Evolutionary conservation across 2,888 invertebrate genomes (phyloP).

Genomic region (Pristionchus maxplancki): DNA sequence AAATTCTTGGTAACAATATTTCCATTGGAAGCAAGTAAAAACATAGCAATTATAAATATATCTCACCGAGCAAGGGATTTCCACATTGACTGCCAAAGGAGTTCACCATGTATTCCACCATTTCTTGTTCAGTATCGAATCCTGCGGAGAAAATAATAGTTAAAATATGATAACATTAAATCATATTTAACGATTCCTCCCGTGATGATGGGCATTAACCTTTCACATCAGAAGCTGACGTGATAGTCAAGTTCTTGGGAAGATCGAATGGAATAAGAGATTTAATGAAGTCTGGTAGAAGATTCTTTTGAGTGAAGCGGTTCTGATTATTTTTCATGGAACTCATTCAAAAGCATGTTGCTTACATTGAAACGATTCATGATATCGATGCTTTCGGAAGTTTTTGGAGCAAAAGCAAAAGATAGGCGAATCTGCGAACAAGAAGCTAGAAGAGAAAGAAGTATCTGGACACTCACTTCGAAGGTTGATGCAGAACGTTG

Average conservation of each 20-base stretch:
- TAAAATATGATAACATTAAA: too few species aligned
- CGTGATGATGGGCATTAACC: too few species aligned
- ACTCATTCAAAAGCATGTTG: background rate
- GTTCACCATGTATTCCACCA: conserved; percentile 77
- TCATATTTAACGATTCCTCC: too few species aligned
- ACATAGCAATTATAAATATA: background rate
- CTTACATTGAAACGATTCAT: conserved; percentile 58
- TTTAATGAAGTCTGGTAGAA: background rate
- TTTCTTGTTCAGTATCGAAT: conserved; percentile 78
- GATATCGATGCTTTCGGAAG: conserved; percentile 57
- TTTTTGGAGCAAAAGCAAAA: conserved; percentile 68
- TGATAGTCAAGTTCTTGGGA: background rate
- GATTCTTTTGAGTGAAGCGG: background rate
- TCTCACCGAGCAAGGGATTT: conserved; percentile 66
- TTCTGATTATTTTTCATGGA: background rate
- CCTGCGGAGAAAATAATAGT: conserved; percentile 59
- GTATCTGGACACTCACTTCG: background rate
- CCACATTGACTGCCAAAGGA: conserved; percentile 63
- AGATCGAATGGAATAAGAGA: background rate
- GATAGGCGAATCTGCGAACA: conserved; percentile 52
- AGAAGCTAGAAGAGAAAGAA: too few species aligned
- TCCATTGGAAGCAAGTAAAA: too few species aligned
- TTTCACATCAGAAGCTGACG: background rate
- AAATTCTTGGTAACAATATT: background rate
- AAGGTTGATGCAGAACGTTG: conserved; percentile 38